Evolutionary conservation across 2,113 vertebrate species (phyloP), one percentile per base, ranked within the genome.

Genomic region (Clinocottus analis): DNA sequence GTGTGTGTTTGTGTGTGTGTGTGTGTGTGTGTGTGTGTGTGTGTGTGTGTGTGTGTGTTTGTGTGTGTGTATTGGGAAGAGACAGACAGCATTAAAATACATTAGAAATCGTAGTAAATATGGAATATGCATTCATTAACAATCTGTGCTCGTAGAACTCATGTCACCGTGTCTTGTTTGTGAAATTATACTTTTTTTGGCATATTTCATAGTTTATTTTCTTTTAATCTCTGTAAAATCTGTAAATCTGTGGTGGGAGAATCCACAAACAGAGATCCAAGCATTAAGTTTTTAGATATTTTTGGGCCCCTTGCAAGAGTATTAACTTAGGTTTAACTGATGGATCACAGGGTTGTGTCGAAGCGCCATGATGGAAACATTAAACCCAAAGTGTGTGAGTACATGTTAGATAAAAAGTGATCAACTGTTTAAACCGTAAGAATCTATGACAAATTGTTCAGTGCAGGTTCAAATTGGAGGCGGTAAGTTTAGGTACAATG

Each of bases 101-200:
- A 56, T 56, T 56, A 31, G 27, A 49, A 47, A 63, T 25, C 4
- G 2, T 13, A 72, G 17, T 39, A 39, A 67, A 67, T 43, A 53
- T 60, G 60, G 51, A 76, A 72, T 21, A 25, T 61, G n/a, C n/a
- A 41, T 76, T 79, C 6, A 71, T 77, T 77, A 65, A 29, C 5
- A 85, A 65, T 60, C 39, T 55, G 21, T 41, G 45, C 43, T 77
- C 1, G 27, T 72, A 41, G 45, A 56, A 71, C 72, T 53, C n/a
- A 27, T 16, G 53, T 71, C 25, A 33, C 49, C 14, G 33, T n/a
- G 43, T 65, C 17, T 65, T 53, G 45, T 61, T 79, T 72, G 25
- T 53, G 47, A 27, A 14, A 51, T 60, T 3, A 21, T 4, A 45
- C 27, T 14, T 66, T 62, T 66, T 70, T 21, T 33, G 35, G 8